A percentile compares a stretch with the other conserved stretches of the same genome.
Evolutionary conservation across 2,113 vertebrate genomes (phyloP).

Genomic region (Proterorhinus semilunaris): DNA sequence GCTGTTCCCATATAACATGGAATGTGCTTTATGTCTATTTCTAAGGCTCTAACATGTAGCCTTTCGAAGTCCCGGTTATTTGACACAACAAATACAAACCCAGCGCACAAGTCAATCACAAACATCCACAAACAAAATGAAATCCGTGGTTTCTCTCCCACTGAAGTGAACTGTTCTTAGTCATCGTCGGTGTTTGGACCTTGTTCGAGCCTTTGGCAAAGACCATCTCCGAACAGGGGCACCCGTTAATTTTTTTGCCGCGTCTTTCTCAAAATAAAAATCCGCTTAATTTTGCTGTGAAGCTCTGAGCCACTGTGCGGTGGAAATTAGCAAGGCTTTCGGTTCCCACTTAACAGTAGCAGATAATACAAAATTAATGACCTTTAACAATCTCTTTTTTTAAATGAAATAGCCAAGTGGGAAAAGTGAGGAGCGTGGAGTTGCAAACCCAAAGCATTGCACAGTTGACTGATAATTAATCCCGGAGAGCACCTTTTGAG

Average conservation of each 20-base stretch:
- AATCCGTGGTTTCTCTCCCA: not conserved
- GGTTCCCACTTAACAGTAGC: not conserved
- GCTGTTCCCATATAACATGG: too few relatives aligned
- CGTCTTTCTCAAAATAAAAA: too few relatives aligned
- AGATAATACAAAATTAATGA: conserved; percentile 2
- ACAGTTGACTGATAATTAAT: too few relatives aligned
- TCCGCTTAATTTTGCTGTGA: too few relatives aligned
- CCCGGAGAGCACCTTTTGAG: too few relatives aligned
- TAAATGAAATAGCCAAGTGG: conserved; percentile 22
- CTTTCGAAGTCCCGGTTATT: too few relatives aligned
- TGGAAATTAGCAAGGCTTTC: not conserved
- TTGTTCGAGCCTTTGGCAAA: not conserved
- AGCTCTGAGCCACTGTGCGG: not conserved
- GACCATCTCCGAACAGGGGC: not conserved
- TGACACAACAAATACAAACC: too few relatives aligned
- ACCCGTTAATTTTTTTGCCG: not conserved
- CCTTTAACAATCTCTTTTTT: conserved; percentile 13
- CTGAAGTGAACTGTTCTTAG: too few relatives aligned
- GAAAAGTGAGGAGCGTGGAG: too few relatives aligned
- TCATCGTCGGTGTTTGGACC: not conserved
- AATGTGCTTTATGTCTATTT: too few relatives aligned
- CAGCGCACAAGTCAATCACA: not conserved
- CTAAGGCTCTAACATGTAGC: too few relatives aligned
- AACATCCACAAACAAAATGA: not conserved
- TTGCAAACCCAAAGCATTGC: too few relatives aligned